Base-by-base conservation (phyloP, 2,888 invertebrate species). In the Amitus sp. region DNA sequence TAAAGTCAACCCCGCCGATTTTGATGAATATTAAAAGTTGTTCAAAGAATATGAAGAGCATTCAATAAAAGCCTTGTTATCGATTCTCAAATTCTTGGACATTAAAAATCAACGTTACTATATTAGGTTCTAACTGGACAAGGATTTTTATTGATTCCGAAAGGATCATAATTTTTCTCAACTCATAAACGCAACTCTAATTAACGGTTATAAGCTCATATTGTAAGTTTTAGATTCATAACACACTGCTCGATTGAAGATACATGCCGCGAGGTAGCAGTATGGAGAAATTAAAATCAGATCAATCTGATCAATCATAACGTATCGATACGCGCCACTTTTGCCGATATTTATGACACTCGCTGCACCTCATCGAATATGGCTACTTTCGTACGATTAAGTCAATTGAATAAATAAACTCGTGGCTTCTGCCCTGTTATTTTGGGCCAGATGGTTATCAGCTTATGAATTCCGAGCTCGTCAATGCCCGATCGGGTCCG, bases 201-300 rank as follows among this genome's bases (percentile, higher is more conserved):
- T 49, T 49, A 49, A 27, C 40, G 49, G 39, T 49, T 40, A 49
- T 40, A 28, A 40, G 28, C 34, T 49, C 49, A 39, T 39, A 40
- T 40, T 28, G 6, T 12, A 40, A 49, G 49, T 49, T 40, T 40
- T 40, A 49, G 28, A 40, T 49, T 49, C 40, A 48, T 48, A 48
- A 48, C 37, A 37, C 34, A 34, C 33, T 47, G 15, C 33, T 20
- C n/a, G 15, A 13, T n/a, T n/a, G n/a, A 17, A 47, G 34, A 47
- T 47, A 34, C 34, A 47, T 19, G 34, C 33, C 17, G 9, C 7
- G 15, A 34, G 18, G 20, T 47, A 28, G n/a, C 12, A 4, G 19
- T n/a, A 39, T 13, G 19, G 19, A n/a, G 30, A 19, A 40, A 47
- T 47, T 47, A 17, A 34, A 28, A 47, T 19, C 33, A 47, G 34